These are phyloP conservation scores for Drosophila arizonae DNA, from an alignment of 1,140 invertebrate species.

Conservation along the genomic window DNA sequence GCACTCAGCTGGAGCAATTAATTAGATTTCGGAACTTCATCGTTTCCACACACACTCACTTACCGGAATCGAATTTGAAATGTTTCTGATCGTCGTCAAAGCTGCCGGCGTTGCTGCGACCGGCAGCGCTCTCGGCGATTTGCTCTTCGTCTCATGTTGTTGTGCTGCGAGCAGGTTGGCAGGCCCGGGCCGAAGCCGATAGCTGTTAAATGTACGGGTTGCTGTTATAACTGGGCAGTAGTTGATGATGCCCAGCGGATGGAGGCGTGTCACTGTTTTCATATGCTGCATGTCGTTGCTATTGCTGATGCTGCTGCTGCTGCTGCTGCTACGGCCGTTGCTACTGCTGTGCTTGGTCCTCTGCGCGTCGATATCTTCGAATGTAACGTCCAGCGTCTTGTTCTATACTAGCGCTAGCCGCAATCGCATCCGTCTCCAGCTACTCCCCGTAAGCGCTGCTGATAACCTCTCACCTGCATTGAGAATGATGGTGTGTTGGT, in stretches of 20 bases:
- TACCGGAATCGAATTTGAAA: slow-evolving; percentile 30
- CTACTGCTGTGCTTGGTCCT: not conserved
- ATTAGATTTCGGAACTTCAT: not conserved
- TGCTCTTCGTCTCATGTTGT: not conserved
- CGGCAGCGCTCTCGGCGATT: not conserved
- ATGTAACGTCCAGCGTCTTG: slow-evolving; percentile 17
- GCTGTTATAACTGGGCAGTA: slow-evolving; percentile 1
- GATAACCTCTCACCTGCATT: slow-evolving; percentile 48
- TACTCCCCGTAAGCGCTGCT: not conserved
- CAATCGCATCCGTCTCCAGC: not conserved
- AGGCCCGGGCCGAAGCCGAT: not conserved
- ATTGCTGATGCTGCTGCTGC: not conserved
- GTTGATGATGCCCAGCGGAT: not conserved
- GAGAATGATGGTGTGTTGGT: not conserved
- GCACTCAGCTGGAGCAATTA: not conserved
- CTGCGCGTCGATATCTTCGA: slow-evolving; percentile 24
- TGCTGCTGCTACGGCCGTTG: too few relatives aligned
- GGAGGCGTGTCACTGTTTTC: not conserved
- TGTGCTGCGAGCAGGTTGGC: not conserved
- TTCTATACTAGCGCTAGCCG: slow-evolving; percentile 11
- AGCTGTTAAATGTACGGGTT: slow-evolving; percentile 26
- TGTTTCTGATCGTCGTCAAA: slow-evolving; percentile 30
- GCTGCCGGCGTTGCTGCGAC: not conserved
- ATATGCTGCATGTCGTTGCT: slow-evolving; percentile 20
- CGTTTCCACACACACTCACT: slow-evolving; percentile 1